Conservation (phyloP, 2,888 invertebrate genomes). For the Perdita meconis region DNA sequence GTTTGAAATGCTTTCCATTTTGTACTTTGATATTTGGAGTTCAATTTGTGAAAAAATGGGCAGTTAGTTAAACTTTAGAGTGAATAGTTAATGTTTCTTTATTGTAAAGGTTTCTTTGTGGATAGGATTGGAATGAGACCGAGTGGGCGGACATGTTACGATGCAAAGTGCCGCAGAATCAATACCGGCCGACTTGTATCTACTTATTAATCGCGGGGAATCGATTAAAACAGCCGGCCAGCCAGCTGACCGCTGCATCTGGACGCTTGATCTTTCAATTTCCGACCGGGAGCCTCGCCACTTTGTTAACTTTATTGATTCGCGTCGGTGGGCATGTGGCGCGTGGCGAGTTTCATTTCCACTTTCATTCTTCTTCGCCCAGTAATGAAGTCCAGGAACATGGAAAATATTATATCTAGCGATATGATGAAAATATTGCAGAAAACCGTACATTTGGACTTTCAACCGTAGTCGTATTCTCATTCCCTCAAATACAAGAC, state of each 20-base stretch:
- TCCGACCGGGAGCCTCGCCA: constrained; percentile 47
- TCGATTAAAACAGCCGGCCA: constrained; percentile 58
- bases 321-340: constrained; percentile 7
- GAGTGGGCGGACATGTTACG: not conserved
- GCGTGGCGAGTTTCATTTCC: constrained; percentile 11
- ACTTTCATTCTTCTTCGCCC: constrained; percentile 17
- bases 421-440: no score
- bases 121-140: not conserved
- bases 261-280: constrained; percentile 65
- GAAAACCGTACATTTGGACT: no score
- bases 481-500: no score
- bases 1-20: no score
- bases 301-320: constrained; percentile 65
- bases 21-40: no score
- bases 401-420: no score
- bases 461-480: no score
- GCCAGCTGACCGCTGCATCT: constrained; percentile 46
- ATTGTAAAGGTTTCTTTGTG: not conserved
- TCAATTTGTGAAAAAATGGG: no score
- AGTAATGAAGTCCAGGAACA: not conserved
- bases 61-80: no score
- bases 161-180: constrained; percentile 16
- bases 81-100: not conserved
- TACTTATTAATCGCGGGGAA: constrained; percentile 65
- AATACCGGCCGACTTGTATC: constrained; percentile 53